A percentile compares a stretch with the other conserved stretches of the same genome.
These are phyloP conservation scores for Drosophila nannoptera DNA, from an alignment of 1,140 invertebrate species.

Conservation along the genomic window DNA sequence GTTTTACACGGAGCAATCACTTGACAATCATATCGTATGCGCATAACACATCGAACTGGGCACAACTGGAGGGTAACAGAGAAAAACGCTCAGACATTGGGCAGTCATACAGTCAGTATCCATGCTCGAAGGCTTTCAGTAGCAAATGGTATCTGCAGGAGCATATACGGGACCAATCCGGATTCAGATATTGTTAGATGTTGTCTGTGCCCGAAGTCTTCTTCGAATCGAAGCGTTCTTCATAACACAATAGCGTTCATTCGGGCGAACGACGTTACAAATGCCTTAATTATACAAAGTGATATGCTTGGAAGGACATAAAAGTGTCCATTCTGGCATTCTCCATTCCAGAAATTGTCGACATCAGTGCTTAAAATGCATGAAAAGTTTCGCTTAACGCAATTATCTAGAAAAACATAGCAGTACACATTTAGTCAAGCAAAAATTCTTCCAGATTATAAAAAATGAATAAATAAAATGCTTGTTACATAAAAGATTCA, in stretches of 20 bases:
- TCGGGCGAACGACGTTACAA: conserved; percentile 98
- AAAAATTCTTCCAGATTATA: background rate
- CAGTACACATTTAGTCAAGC: conserved; percentile 93
- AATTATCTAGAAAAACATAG: conserved; percentile 97
- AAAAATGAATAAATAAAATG: background rate
- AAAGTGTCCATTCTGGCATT: conserved; percentile 97
- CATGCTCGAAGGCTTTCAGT: background rate
- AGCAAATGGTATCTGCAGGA: conserved; percentile 93
- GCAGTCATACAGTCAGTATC: background rate
- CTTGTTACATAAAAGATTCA: background rate
- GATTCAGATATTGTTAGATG: conserved; percentile 99
- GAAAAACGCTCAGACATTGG: background rate
- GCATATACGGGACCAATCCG: conserved; percentile 97
- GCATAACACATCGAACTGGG: background rate
- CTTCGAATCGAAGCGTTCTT: conserved; percentile 98
- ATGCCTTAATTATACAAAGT: conserved; percentile 98
- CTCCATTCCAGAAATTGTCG: conserved; percentile 90
- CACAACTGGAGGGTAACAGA: background rate
- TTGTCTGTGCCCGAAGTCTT: conserved; percentile 97
- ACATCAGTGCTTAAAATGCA: conserved; percentile 95
- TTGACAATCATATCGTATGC: conserved; percentile 4
- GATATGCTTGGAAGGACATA: conserved; percentile 99
- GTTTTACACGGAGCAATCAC: conserved; percentile 7
- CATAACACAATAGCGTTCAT: conserved; percentile 99
- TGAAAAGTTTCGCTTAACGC: conserved; percentile 98